Base-by-base conservation (phyloP, 2,888 invertebrate genomes). In the Anarsia innoxiella region DNA sequence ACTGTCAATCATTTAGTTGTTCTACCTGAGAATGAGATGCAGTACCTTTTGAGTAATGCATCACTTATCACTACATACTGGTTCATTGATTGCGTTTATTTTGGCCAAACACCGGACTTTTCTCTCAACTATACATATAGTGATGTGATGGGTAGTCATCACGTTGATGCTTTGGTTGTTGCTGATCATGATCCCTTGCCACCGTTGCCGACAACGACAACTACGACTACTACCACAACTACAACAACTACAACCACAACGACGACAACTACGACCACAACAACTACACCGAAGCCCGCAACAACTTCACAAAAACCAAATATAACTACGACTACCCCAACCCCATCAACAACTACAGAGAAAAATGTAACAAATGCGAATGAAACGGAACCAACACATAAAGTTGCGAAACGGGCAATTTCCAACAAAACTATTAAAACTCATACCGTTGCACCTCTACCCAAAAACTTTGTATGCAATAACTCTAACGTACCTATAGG, bases 11-110 rank as follows among this genome's bases (percentile, higher is more conserved):
- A 91, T 51, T 72, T 71, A 31, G 75, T 94, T 26, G 60, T 70
- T 26, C 57, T 94, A 9, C 86, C 86, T 2, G 66, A 86, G 13
- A 83, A 88, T 11, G 94, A 94, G 65, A 54, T 79, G 23, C 68
- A 86, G 34, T 93, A 86, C 63, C 64, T 94, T 12, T 59, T 64
- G 37, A 45, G 56, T 6, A 85, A 84, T 44, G 63, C 85, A 0
- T 85, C 83, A 1, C 59, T 65, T 3, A 74, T 92, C 9, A 66
- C 87, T 14, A 90, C 91, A 0, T 92, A 89, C 65, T 94, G 94
- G 94, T 94, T 93, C 57, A 86, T 93, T 42, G 92, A 94, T 66
- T 94, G 94, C 58, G 72, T 84, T 35, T 90, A 90, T 55, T 83
- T 90, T 35, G 93, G 91, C 23, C 76, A 88, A 44, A 88, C 90